A percentile compares a stretch with the other conserved stretches of the same genome.
These are phyloP conservation scores for Neoniphon sammara DNA, from an alignment of 2,797 vertebrate species.

Conservation along the genomic window DNA sequence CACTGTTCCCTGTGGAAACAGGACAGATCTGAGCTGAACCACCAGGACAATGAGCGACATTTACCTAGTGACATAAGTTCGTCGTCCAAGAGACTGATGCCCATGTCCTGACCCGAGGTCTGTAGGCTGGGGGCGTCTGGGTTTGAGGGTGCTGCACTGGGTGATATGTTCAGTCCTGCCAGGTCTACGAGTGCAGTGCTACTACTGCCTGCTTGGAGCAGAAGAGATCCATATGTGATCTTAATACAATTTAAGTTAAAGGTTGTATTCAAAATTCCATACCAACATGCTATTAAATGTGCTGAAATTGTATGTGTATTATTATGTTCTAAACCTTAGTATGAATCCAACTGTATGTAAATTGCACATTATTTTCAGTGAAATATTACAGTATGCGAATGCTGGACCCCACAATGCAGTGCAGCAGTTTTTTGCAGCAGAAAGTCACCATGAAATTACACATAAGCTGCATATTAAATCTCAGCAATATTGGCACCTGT, in stretches of 20 bases:
- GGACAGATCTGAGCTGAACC: background rate
- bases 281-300: too few relatives aligned
- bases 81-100: slow-evolving; percentile 92
- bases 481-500: too few relatives aligned
- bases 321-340: too few relatives aligned
- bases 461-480: too few relatives aligned
- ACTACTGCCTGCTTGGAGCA: slow-evolving; percentile 76
- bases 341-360: too few relatives aligned
- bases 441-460: too few relatives aligned
- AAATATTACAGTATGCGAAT: too few relatives aligned
- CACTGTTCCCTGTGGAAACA: slow-evolving; percentile 10
- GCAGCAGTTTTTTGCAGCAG: too few relatives aligned
- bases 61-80: slow-evolving; percentile 98
- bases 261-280: too few relatives aligned
- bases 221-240: background rate
- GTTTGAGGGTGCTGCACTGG: slow-evolving; percentile 74
- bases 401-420: too few relatives aligned
- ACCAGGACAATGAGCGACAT: slow-evolving; percentile 24
- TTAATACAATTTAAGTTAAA: background rate
- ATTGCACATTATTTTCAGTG: too few relatives aligned
- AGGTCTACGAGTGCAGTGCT: slow-evolving; percentile 92
- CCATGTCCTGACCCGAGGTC: slow-evolving; percentile 79
- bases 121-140: slow-evolving; percentile 77
- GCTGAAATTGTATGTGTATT: too few relatives aligned
- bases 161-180: slow-evolving; percentile 88